These are phyloP conservation scores for Erebia aethiops DNA, from an alignment of 2,888 invertebrate species.

Conservation along the genomic window DNA sequence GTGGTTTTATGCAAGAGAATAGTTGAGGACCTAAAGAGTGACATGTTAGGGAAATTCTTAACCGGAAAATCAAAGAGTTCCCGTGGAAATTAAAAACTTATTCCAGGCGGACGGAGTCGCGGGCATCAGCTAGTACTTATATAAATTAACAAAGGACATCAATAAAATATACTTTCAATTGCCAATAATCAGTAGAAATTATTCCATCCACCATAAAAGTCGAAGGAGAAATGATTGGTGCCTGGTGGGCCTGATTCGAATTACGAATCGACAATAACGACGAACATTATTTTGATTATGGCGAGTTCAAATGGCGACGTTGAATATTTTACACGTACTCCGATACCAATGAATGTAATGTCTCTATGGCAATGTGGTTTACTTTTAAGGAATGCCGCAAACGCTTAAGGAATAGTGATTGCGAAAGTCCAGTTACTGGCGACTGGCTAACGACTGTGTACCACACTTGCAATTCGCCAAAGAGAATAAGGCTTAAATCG, in stretches of 20 bases:
- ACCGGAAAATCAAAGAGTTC: no score
- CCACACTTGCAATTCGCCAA: conserved; percentile 42
- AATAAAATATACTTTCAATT: conserved; percentile 54
- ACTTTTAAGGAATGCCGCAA: conserved; percentile 70
- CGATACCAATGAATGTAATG: conserved; percentile 51
- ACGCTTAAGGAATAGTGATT: conserved; percentile 78
- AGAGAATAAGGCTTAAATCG: conserved; percentile 32
- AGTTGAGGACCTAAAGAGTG: no score
- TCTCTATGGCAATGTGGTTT: conserved; percentile 62
- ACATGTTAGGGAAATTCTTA: no score
- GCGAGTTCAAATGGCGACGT: conserved; percentile 42
- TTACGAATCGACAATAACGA: conserved; percentile 57
- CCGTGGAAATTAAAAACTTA: no score
- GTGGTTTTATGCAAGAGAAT: no score
- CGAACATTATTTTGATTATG: conserved; percentile 60
- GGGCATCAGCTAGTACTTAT: no score
- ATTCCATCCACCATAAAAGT: conserved; percentile 56
- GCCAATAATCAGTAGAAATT: conserved; percentile 60
- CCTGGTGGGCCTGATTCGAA: conserved; percentile 60
- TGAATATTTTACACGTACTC: conserved; percentile 62
- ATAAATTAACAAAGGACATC: conserved; percentile 21
- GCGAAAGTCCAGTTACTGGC: conserved; percentile 79
- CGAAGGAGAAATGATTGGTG: conserved; percentile 65
- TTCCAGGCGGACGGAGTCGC: no score
- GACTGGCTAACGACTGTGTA: conserved; percentile 49